Conservation (phyloP, 2,113 vertebrate species). For the Alligator sinensis region DNA sequence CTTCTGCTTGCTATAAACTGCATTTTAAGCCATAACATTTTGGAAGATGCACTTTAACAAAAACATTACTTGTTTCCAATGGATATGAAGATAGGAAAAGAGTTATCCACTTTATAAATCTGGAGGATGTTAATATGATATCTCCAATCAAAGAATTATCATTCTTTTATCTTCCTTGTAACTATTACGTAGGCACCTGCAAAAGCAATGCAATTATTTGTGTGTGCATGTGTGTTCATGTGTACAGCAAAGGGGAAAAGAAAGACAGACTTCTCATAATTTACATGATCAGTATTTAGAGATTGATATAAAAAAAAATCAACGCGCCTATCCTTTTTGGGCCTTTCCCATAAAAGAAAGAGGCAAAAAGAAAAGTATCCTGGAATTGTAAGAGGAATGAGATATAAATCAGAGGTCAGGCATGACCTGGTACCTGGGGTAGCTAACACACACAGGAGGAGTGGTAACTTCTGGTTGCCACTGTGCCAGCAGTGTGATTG, state of each 20-base stretch:
- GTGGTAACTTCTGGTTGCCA: no score
- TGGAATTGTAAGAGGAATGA: not conserved
- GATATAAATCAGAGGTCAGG: not conserved
- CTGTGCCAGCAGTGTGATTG: no score
- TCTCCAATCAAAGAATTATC: not conserved
- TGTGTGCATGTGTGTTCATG: not conserved
- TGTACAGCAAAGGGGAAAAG: not conserved
- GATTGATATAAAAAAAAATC: not conserved
- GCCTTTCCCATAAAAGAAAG: not conserved
- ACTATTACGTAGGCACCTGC: not conserved
- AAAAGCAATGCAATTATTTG: not conserved
- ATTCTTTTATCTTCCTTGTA: slow-evolving; percentile 9
- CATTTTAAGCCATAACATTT: not conserved
- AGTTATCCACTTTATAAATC: not conserved
- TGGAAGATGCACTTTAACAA: not conserved
- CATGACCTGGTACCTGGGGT: no score
- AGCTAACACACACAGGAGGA: no score
- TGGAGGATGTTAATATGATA: not conserved
- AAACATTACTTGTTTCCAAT: not conserved
- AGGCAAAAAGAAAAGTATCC: not conserved
- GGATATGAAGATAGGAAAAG: not conserved
- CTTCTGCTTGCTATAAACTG: not conserved
- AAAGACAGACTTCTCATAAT: not conserved
- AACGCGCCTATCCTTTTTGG: not conserved
- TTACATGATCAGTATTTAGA: not conserved